Evolutionary conservation across 2,113 vertebrate genomes (phyloP).

Genomic region (Indicator indicator): DNA sequence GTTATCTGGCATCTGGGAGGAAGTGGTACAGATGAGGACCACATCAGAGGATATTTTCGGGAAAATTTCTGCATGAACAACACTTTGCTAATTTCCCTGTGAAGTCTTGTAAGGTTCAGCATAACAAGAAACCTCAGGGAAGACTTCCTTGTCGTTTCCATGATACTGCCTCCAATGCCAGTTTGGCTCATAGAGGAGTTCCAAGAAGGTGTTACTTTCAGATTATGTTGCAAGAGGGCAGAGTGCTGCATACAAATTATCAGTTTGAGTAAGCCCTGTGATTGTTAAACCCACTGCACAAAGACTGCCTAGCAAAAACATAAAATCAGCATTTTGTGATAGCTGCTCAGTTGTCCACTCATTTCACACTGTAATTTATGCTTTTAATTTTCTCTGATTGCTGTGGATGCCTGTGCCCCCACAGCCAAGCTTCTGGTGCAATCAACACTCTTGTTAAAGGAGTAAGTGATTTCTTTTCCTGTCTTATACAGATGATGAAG

Average conservation of each 20-base stretch:
- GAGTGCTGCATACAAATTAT: background rate
- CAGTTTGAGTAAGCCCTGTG: background rate
- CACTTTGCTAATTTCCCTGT: background rate
- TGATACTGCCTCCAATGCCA: background rate
- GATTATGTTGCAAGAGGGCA: background rate
- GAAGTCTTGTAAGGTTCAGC: background rate
- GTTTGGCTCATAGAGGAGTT: background rate
- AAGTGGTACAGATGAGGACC: background rate
- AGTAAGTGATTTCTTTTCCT: conserved; percentile 45
- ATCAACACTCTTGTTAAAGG: background rate
- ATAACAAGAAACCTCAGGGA: background rate
- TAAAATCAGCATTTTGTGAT: background rate
- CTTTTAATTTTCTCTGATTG: conserved; percentile 26
- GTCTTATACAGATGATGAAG: conserved; percentile 89
- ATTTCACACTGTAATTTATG: conserved; percentile 10
- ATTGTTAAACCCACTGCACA: background rate
- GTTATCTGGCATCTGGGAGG: background rate
- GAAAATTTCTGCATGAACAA: background rate
- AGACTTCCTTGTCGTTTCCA: background rate
- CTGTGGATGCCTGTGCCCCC: background rate
- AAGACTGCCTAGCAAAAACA: background rate
- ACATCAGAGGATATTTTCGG: background rate
- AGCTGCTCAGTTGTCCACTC: background rate
- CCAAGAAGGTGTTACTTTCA: background rate
- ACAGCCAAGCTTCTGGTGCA: background rate